These are phyloP conservation scores for Lampris megalopsis DNA, from an alignment of 2,113 vertebrate species.

Conservation along the genomic window DNA sequence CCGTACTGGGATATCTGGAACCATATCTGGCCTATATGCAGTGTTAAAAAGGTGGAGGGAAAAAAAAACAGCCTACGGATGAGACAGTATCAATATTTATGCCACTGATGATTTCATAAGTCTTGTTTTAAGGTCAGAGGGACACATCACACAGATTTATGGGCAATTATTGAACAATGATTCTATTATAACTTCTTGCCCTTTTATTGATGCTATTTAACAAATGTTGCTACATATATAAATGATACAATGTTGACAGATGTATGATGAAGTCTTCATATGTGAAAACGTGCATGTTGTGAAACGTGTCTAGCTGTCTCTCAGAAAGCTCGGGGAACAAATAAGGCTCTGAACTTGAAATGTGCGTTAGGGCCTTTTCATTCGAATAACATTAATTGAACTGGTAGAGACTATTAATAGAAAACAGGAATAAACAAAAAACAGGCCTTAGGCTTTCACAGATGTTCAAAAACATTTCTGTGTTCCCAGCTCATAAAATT, in stretches of 20 bases:
- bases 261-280: not conserved
- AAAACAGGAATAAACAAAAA: not conserved
- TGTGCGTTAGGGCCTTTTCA: not conserved
- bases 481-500: too few species aligned
- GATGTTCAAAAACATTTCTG: too few species aligned
- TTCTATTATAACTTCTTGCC: conserved; percentile 21
- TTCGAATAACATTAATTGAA: not conserved
- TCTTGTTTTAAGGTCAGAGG: conserved; percentile 53
- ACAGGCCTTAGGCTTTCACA: too few species aligned
- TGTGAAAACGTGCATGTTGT: not conserved
- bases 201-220: not conserved
- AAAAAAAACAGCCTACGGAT: conserved; percentile 44
- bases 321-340: not conserved
- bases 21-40: conserved; percentile 47
- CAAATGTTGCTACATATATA: not conserved
- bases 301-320: not conserved
- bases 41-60: conserved; percentile 38
- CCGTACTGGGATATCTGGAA: conserved; percentile 59
- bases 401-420: not conserved
- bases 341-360: not conserved
- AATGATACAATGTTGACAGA: not conserved
- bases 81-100: conserved; percentile 72
- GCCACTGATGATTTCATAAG: conserved; percentile 58
- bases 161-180: conserved; percentile 45
- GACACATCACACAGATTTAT: conserved; percentile 56